Conservation (phyloP, 2,113 vertebrate species). For the Sterrhoptilus dennistouni region DNA sequence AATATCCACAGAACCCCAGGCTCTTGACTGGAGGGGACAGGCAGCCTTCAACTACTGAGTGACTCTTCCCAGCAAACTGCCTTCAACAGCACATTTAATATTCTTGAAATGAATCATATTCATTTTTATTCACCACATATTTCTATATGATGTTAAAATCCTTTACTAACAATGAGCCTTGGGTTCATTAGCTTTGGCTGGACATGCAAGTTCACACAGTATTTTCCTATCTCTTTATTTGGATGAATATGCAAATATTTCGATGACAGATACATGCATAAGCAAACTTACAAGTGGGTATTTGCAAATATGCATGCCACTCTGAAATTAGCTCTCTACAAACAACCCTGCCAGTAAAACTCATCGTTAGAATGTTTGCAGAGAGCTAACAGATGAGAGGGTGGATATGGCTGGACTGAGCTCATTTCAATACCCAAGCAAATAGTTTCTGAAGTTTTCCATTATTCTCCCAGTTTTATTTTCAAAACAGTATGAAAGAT, state of each 20-base stretch:
- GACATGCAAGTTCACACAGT: neutral
- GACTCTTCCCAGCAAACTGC: neutral
- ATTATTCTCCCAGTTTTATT: neutral
- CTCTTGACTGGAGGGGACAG: neutral
- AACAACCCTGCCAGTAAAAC: constrained; percentile 37
- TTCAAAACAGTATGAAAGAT: neutral
- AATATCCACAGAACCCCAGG: neutral
- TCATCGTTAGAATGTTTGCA: constrained; percentile 44
- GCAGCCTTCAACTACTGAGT: neutral
- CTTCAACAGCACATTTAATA: neutral
- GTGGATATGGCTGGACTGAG: neutral
- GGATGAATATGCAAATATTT: constrained; percentile 40
- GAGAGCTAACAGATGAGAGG: constrained; percentile 18
- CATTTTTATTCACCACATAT: neutral
- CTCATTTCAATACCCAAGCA: constrained; percentile 16
- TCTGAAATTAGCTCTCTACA: constrained; percentile 63
- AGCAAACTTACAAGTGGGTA: constrained; percentile 22
- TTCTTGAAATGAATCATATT: neutral
- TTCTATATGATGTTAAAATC: neutral
- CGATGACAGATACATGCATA: constrained; percentile 1
- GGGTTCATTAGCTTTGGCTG: neutral
- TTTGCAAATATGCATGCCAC: constrained; percentile 44
- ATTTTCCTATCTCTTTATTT: constrained; percentile 21
- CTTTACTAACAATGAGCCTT: neutral
- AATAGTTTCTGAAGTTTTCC: neutral